Conservation (phyloP, 2,113 vertebrate genomes). For the Spea multiplicata region DNA sequence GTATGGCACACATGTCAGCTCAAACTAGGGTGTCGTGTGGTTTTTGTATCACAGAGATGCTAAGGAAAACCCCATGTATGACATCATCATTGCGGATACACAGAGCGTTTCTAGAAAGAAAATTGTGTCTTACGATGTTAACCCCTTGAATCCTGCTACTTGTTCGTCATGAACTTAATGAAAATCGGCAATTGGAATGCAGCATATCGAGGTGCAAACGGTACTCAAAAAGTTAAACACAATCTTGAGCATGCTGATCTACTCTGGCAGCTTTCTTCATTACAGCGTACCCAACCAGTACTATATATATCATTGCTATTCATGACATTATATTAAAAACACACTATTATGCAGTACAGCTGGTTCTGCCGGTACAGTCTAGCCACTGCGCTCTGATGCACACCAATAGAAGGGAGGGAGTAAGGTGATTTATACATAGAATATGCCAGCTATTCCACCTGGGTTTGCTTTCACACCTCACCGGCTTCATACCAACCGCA, state of each 20-base stretch:
- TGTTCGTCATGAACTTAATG: too few relatives aligned
- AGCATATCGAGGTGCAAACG: too few relatives aligned
- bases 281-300: too few relatives aligned
- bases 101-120: too few relatives aligned
- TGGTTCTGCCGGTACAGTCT: constrained; percentile 6
- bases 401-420: neutral
- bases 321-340: neutral
- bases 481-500: neutral
- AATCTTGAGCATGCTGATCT: neutral
- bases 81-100: too few relatives aligned
- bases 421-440: neutral
- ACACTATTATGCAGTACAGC: neutral
- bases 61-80: too few relatives aligned
- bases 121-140: too few relatives aligned
- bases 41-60: too few relatives aligned
- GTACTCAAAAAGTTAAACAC: neutral
- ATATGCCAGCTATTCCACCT: neutral
- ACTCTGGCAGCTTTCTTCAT: neutral
- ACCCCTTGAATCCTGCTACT: too few relatives aligned
- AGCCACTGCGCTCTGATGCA: neutral
- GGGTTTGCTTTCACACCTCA: neutral
- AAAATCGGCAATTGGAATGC: too few relatives aligned
- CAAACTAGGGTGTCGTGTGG: too few relatives aligned
- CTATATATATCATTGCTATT: neutral
- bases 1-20: too few relatives aligned